Conservation (phyloP, 2,113 vertebrate species). For the Aspiorhynchus laticeps region DNA sequence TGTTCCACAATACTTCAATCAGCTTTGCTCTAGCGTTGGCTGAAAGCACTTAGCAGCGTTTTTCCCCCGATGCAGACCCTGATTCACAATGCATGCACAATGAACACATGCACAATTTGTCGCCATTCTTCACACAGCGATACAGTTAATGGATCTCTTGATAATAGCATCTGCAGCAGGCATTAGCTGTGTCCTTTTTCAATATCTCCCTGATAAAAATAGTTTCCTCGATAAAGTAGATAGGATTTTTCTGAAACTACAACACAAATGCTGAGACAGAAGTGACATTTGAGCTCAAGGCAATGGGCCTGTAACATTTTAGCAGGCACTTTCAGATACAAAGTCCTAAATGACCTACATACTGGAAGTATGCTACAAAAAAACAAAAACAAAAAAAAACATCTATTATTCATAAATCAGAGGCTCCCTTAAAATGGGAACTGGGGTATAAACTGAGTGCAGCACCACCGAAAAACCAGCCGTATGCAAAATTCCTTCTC, state of each 20-base stretch:
- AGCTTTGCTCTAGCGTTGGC: slow-evolving; percentile 23
- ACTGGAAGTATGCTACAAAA: slow-evolving; percentile 50
- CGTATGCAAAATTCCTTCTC: background rate
- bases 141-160: slow-evolving; percentile 58
- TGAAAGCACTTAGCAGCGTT: slow-evolving; percentile 45
- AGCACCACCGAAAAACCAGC: background rate
- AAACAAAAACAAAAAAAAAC: slow-evolving; percentile 47
- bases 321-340: slow-evolving; percentile 41
- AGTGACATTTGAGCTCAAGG: slow-evolving; percentile 17
- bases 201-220: slow-evolving; percentile 5
- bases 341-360: slow-evolving; percentile 56
- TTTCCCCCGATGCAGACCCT: slow-evolving; percentile 28
- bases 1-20: slow-evolving; percentile 59
- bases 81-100: slow-evolving; percentile 49
- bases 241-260: slow-evolving; percentile 26
- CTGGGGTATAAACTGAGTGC: slow-evolving; percentile 30
- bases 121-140: slow-evolving; percentile 50
- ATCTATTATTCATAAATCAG: slow-evolving; percentile 54
- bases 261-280: background rate
- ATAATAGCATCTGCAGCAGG: slow-evolving; percentile 58
- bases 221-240: slow-evolving; percentile 1
- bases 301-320: slow-evolving; percentile 32
- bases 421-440: slow-evolving; percentile 41
- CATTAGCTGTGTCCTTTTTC: slow-evolving; percentile 47
- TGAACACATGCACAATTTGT: slow-evolving; percentile 50